Base-by-base conservation (phyloP, 2,113 vertebrate species). In the Corvus hawaiiensis region DNA sequence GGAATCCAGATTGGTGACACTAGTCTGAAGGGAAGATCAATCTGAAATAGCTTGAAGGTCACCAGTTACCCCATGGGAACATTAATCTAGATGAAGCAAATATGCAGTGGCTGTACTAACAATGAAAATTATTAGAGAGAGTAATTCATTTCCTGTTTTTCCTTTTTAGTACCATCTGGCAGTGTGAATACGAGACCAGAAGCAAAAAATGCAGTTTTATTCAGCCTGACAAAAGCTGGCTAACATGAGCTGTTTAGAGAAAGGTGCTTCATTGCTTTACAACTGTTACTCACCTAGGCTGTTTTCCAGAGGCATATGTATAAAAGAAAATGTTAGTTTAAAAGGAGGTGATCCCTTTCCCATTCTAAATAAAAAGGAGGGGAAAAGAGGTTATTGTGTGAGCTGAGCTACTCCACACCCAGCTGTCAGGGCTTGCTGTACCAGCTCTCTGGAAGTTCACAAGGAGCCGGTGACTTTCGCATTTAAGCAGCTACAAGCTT, bases 91-190 rank as follows among this genome's bases (percentile, higher is more conserved):
- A 93, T 74, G 73, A 97, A 93, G 59, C 48, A 92, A 88, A 67
- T 76, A 58, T 26, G 30, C 54, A 86, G 55, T 71, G 69, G 61
- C 77, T 90, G n/a, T 22, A 55, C 28, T 63, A 91, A 86, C 75
- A 91, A 90, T 26, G 24, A 78, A 95, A 95, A 93, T 94, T 93
- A 86, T 93, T 95, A 90, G 69, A 89, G 23, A 54, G 33, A 72
- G 46, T 94, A 69, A 93, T 92, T 94, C 7, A 89, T 83, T 96
- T 93, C 84, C 67, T 79, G 68, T 72, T 88, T 89, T 64, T 85
- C 66, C 13, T 58, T 89, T 93, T 83, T 55, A 74, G 51, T 74
- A 77, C 87, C 89, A 91, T 92, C 90, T 94, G 93, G 87, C 61
- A 94, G 32, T 3, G 1, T 88, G 85, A 95, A 71, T 49, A 59